Percentiles rank a stretch among this genome's conserved stretches.
Conservation (phyloP, 2,113 vertebrate species). For the Lamprologus ornatipinnis region DNA sequence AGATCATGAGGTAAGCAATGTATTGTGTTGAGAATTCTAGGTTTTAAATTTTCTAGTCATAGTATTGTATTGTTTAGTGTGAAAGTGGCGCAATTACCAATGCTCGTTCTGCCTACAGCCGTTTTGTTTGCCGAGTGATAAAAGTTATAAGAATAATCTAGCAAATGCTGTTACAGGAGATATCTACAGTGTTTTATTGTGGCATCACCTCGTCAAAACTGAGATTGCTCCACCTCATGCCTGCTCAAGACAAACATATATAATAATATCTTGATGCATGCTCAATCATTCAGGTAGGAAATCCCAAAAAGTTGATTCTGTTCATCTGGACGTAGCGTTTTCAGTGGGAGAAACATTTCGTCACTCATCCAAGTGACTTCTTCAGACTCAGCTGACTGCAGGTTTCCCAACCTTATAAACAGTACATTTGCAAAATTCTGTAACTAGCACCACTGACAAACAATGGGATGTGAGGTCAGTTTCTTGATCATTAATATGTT, state of each 20-base stretch:
- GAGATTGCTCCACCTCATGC: background rate
- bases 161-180: background rate
- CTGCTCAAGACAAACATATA: background rate
- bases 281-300: background rate
- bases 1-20: background rate
- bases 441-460: background rate
- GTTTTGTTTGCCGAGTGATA: background rate
- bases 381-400: background rate
- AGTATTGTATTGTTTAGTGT: background rate
- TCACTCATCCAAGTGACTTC: background rate
- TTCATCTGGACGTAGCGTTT: background rate
- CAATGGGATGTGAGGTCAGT: background rate
- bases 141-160: background rate
- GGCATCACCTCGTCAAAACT: background rate
- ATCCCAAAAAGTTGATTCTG: background rate
- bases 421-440: background rate
- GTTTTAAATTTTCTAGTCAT: background rate
- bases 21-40: background rate
- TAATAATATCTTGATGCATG: background rate
- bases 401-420: background rate
- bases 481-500: background rate
- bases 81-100: background rate
- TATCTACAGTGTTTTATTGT: background rate
- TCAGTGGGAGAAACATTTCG: background rate
- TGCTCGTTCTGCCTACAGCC: background rate